phyloP scores from a whole-genome alignment of 2,888 invertebrate genomes.

The Oscheius myriophilus region DNA sequence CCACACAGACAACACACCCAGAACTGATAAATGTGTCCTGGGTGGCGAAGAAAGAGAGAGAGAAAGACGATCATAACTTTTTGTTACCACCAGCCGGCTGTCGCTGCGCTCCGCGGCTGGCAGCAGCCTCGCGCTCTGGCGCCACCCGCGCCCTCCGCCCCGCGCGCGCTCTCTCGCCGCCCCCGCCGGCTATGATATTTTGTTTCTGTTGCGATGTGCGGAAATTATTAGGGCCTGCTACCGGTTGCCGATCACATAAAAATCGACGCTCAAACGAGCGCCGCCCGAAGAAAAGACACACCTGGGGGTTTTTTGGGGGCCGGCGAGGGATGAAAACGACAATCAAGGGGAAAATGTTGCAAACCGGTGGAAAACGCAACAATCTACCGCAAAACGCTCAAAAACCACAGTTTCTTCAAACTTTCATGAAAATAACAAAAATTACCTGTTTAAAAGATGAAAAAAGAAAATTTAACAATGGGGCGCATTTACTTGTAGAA shows the following conservation, averaged over 20 bases:
- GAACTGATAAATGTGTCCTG: no score
- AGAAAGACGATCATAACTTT: constrained; percentile 28
- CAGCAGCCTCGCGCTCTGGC: not conserved
- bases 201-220: constrained; percentile 25
- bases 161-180: constrained; percentile 11
- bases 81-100: constrained; percentile 26
- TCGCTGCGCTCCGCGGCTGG: constrained; percentile 7
- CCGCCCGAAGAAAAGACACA: not conserved
- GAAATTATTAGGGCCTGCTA: constrained; percentile 27
- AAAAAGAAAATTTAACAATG: no score
- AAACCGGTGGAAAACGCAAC: no score
- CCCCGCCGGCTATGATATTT: constrained; percentile 18
- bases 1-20: no score
- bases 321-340: not conserved
- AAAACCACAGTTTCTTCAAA: no score
- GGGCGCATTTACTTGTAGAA: no score
- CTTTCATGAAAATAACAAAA: no score
- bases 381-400: not conserved
- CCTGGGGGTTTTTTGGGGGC: constrained; percentile 3
- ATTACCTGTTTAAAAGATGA: no score
- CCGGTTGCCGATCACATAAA: constrained; percentile 30
- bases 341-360: no score
- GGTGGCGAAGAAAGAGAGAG: not conserved
- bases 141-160: not conserved
- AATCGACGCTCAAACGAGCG: constrained; percentile 5